These are phyloP conservation scores for Phycodurus eques DNA, from an alignment of 2,113 vertebrate species.

Conservation along the genomic window DNA sequence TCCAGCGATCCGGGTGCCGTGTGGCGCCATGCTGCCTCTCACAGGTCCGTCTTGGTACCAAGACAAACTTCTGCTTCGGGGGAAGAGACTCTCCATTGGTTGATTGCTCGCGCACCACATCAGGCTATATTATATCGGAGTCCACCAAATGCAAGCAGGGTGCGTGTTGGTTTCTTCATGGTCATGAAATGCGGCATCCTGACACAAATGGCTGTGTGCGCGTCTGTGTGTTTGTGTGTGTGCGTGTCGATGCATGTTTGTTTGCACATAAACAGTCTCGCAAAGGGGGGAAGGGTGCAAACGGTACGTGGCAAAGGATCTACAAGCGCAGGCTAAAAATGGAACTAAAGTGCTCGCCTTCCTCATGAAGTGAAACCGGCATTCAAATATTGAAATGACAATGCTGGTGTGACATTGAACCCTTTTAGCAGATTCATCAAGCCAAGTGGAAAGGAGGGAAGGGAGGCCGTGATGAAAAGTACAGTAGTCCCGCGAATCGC, in stretches of 20 bases:
- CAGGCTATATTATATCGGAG: background rate
- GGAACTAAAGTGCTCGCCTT: constrained; percentile 46
- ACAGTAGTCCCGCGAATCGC: constrained; percentile 15
- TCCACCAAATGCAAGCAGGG: constrained; percentile 5
- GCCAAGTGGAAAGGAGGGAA: constrained; percentile 45
- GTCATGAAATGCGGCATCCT: constrained; percentile 9
- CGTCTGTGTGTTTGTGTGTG: background rate
- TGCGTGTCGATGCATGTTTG: background rate
- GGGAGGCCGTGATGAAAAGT: constrained; percentile 35
- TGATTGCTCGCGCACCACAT: background rate
- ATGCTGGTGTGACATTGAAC: constrained; percentile 50
- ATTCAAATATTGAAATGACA: constrained; percentile 70
- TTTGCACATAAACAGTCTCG: constrained; percentile 17
- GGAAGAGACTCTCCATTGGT: too few relatives aligned
- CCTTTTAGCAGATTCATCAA: constrained; percentile 58
- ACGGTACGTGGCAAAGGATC: constrained; percentile 7
- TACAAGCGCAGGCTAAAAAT: constrained; percentile 51
- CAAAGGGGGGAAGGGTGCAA: constrained; percentile 12
- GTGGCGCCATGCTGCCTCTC: too few relatives aligned
- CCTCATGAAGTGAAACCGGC: constrained; percentile 43
- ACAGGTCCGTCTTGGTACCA: too few relatives aligned
- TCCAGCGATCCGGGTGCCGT: too few relatives aligned
- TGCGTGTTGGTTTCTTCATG: constrained; percentile 14
- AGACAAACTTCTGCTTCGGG: too few relatives aligned
- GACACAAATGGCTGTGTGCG: constrained; percentile 1